A percentile compares a stretch with the other conserved stretches of the same genome.
These are phyloP conservation scores for Catonia carolina DNA, from an alignment of 2,888 invertebrate species.

Conservation along the genomic window DNA sequence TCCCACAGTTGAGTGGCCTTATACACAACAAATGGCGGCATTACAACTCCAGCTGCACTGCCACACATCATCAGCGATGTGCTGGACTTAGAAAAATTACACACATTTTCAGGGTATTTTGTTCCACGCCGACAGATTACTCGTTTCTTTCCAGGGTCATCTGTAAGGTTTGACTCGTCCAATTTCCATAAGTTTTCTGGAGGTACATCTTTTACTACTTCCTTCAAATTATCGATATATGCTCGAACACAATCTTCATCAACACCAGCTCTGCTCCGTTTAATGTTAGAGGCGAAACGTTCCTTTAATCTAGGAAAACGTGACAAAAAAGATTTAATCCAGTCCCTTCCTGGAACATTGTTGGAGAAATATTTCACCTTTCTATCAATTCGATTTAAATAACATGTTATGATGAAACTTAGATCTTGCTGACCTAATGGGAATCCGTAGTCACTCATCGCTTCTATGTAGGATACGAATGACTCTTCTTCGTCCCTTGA, in stretches of 20 bases:
- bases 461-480: slow-evolving; percentile 5
- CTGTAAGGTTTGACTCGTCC: slow-evolving; percentile 16
- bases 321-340: slow-evolving; percentile 14
- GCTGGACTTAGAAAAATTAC: slow-evolving; percentile 35
- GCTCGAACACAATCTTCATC: slow-evolving; percentile 6
- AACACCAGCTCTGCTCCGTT: slow-evolving; percentile 17
- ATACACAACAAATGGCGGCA: slow-evolving; percentile 43
- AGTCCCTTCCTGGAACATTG: slow-evolving; percentile 15
- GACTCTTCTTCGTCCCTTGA: slow-evolving; percentile 6
- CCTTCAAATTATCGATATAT: slow-evolving; percentile 13
- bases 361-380: not conserved
- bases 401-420: not conserved
- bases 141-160: slow-evolving; percentile 18
- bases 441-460: slow-evolving; percentile 6
- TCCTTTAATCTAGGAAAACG: slow-evolving; percentile 13
- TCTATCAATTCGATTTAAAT: not conserved
- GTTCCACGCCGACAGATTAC: not conserved
- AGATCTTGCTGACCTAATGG: slow-evolving; percentile 5
- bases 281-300: slow-evolving; percentile 19
- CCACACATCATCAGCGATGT: slow-evolving; percentile 41
- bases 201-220: not conserved
- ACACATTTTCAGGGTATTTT: slow-evolving; percentile 6
- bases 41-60: slow-evolving; percentile 39
- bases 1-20: slow-evolving; percentile 40
- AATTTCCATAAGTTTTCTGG: slow-evolving; percentile 16